A percentile compares a stretch with the other conserved stretches of the same genome.
Evolutionary conservation across 1,140 invertebrate genomes (phyloP).

Genomic region (Psix sp.): DNA sequence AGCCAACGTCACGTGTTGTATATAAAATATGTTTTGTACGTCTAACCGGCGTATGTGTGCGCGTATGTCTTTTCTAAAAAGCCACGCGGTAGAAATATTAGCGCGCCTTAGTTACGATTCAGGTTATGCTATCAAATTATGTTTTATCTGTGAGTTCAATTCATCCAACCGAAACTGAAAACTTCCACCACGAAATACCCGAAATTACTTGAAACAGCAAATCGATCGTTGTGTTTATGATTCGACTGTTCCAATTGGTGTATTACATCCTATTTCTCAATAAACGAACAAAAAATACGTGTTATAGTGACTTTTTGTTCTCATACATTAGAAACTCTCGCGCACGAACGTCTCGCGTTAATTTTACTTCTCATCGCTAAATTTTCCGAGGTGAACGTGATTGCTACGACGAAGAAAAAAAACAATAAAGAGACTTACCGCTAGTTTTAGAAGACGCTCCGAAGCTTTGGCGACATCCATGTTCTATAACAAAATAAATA

Average conservation of each 20-base stretch:
- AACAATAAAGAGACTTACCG: constrained; percentile 80
- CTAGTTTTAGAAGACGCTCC: constrained; percentile 89
- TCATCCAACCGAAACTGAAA: background rate
- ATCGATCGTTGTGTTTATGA: background rate
- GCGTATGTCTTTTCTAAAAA: constrained; percentile 3
- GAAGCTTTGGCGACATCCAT: constrained; percentile 91
- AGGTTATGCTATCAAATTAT: constrained; percentile 9
- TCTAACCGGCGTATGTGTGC: constrained; percentile 12
- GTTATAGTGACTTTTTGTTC: constrained; percentile 35
- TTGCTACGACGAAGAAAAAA: constrained; percentile 42
- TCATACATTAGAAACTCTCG: constrained; percentile 25
- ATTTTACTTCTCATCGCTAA: constrained; percentile 62
- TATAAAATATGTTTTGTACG: constrained; percentile 19
- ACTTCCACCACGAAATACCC: constrained; percentile 1
- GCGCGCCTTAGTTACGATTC: constrained; percentile 4
- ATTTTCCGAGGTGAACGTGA: constrained; percentile 56
- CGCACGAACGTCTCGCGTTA: constrained; percentile 53
- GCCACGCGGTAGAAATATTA: constrained; percentile 3
- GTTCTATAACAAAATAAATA: constrained; percentile 80
- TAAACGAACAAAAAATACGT: constrained; percentile 36
- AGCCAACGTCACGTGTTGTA: constrained; percentile 21
- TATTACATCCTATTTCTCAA: constrained; percentile 2
- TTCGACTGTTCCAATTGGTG: no score
- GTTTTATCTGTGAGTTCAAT: background rate
- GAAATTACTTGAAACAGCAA: background rate